Percentiles rank a stretch among this genome's conserved stretches.
Conservation (phyloP, 2,797 vertebrate genomes). For the Spinus pinus region DNA sequence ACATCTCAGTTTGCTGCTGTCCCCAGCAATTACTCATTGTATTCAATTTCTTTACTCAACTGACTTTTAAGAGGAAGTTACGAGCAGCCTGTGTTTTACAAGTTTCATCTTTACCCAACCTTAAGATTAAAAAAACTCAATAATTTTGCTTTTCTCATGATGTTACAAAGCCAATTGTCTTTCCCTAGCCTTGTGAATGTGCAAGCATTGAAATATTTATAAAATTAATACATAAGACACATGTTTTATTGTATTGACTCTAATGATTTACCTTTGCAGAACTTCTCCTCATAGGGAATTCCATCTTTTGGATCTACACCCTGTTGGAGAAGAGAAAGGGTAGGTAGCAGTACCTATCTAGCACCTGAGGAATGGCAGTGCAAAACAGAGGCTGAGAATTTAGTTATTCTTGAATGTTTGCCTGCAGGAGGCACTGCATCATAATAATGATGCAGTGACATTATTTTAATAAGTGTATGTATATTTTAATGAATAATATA, state of each 20-base stretch:
- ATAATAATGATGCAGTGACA: not conserved
- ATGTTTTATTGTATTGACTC: not conserved
- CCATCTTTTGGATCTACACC: conserved; percentile 77
- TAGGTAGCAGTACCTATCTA: not conserved
- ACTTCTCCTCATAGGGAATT: conserved; percentile 79
- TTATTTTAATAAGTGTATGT: not conserved
- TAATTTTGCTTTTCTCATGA: not conserved
- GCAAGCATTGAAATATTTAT: not conserved
- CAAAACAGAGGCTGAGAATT: not conserved
- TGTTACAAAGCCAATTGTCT: not conserved
- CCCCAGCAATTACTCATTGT: not conserved
- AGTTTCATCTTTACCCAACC: not conserved
- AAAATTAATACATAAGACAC: not conserved
- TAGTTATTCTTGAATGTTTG: not conserved
- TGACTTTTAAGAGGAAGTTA: not conserved
- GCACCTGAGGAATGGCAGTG: not conserved
- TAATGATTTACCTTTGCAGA: conserved; percentile 75
- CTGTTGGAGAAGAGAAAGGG: conserved; percentile 58
- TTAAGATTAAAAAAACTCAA: not conserved
- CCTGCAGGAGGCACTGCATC: not conserved
- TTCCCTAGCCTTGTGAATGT: not conserved
- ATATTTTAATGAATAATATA: not conserved
- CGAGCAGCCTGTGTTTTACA: not conserved
- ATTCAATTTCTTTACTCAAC: not conserved
- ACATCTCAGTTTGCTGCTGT: not conserved